Conservation (phyloP, 2,797 vertebrate species). For the Gambelia wislizenii region DNA sequence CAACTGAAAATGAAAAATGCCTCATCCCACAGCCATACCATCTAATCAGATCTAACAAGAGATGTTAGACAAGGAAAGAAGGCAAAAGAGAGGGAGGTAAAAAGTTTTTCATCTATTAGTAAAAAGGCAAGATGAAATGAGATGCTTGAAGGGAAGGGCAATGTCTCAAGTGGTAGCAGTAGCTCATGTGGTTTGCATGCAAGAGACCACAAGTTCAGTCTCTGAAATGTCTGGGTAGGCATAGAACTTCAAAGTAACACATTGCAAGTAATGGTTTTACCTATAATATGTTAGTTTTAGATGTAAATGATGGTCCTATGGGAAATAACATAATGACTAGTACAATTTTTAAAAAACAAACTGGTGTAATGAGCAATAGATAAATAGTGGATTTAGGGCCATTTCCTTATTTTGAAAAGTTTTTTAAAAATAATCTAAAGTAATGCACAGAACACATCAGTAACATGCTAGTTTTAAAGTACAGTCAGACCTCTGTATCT, state of each 20-base stretch:
- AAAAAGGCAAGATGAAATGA: not conserved
- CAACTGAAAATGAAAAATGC: not conserved
- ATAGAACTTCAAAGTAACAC: no score
- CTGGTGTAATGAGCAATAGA: no score
- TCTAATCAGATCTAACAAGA: not conserved
- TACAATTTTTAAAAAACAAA: no score
- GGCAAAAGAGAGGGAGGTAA: not conserved
- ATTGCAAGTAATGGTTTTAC: not conserved
- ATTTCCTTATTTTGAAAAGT: no score
- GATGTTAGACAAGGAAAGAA: not conserved
- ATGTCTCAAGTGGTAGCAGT: not conserved
- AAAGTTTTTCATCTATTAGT: not conserved
- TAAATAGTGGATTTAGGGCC: no score
- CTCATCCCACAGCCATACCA: not conserved
- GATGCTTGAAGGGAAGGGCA: not conserved
- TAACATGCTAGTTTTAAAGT: no score
- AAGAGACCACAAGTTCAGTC: not conserved
- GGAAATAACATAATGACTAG: no score
- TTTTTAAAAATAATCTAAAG: no score
- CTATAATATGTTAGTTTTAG: no score
- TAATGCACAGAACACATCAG: no score
- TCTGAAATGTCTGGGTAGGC: not conserved
- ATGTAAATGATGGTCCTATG: no score
- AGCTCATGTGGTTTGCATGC: not conserved
- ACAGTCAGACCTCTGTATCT: no score